Evolutionary conservation across 2,113 vertebrate species (phyloP).

Genomic region (Hydrochoerus hydrochaeris): DNA sequence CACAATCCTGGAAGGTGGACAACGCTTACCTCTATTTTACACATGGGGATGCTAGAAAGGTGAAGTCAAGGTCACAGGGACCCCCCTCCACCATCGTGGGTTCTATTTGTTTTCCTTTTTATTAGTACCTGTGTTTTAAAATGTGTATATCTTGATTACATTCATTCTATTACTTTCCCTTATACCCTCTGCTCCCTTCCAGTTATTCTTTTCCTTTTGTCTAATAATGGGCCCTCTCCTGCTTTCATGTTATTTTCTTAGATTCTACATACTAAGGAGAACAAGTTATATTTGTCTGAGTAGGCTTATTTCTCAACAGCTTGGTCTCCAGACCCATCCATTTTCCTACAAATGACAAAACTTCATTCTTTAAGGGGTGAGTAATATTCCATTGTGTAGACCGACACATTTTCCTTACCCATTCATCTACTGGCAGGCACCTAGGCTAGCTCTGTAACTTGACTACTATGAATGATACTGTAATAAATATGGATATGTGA

Average conservation of each 20-base stretch:
- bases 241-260: no score
- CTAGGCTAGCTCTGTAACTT: neutral
- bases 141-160: neutral
- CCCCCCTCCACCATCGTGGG: neutral
- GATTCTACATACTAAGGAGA: neutral
- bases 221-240: neutral
- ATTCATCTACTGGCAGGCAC: neutral
- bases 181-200: neutral
- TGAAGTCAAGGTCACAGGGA: neutral
- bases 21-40: neutral
- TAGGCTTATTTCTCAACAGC: neutral
- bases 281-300: neutral
- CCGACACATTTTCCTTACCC: neutral
- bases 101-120: neutral
- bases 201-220: neutral
- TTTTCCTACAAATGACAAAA: neutral
- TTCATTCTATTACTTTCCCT: neutral
- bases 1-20: neutral
- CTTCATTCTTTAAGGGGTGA: neutral
- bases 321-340: neutral
- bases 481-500: neutral
- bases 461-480: neutral
- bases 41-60: neutral
- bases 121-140: neutral
- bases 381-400: neutral